A percentile compares a stretch with the other conserved stretches of the same genome.
These are phyloP conservation scores for Tupaia chinensis DNA, from an alignment of 2,113 vertebrate genomes.

Conservation along the genomic window DNA sequence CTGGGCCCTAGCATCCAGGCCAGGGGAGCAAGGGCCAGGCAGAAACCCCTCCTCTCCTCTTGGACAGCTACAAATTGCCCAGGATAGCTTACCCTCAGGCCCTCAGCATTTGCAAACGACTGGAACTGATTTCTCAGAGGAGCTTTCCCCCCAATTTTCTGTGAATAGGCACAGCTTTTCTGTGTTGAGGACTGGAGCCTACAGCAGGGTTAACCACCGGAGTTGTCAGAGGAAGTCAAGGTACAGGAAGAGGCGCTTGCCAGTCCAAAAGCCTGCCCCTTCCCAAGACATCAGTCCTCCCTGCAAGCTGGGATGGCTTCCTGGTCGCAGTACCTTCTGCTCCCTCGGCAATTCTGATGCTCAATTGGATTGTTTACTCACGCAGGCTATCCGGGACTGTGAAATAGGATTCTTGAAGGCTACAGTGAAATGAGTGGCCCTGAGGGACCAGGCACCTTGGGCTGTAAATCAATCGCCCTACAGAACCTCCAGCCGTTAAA, in stretches of 20 bases:
- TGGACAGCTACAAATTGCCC: neutral
- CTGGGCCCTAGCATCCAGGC: neutral
- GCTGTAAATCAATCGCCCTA: slow-evolving; percentile 68
- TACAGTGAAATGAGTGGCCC: slow-evolving; percentile 33
- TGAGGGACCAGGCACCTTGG: slow-evolving; percentile 55
- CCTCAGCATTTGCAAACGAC: neutral
- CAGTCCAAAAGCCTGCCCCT: neutral
- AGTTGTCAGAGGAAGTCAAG: neutral
- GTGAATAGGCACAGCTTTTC: neutral
- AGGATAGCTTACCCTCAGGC: neutral
- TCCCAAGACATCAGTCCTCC: neutral
- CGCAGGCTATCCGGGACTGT: slow-evolving; percentile 26
- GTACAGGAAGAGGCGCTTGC: neutral
- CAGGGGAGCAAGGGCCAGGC: neutral
- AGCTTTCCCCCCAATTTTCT: neutral
- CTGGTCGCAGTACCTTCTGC: neutral
- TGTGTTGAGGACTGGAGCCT: neutral
- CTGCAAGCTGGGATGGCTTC: neutral
- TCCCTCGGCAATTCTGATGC: neutral
- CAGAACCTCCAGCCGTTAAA: slow-evolving; percentile 60
- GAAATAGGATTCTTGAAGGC: slow-evolving; percentile 62
- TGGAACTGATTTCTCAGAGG: neutral
- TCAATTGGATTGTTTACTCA: slow-evolving; percentile 53
- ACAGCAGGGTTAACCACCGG: neutral
- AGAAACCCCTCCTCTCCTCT: neutral